A percentile compares a stretch with the other conserved stretches of the same genome.
These are phyloP conservation scores for Sphecodes monilicornis DNA, from an alignment of 2,888 invertebrate species.

Conservation along the genomic window DNA sequence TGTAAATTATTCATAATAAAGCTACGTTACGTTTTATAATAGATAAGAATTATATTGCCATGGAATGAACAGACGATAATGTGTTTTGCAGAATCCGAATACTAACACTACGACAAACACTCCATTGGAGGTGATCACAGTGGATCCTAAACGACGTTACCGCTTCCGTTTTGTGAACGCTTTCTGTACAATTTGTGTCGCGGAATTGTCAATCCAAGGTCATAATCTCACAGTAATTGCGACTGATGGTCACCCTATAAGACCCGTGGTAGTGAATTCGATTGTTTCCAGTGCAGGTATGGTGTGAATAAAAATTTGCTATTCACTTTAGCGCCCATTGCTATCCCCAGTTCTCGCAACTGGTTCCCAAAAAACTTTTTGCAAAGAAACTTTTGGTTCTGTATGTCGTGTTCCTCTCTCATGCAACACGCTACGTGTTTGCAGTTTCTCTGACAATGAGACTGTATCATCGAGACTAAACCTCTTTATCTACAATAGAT, in stretches of 20 bases:
- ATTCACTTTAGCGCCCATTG: background rate
- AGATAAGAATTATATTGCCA: background rate
- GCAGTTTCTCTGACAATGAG: too few relatives aligned
- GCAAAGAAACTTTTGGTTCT: background rate
- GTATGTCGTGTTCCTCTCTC: too few relatives aligned
- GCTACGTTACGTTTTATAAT: background rate
- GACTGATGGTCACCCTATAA: constrained; percentile 85
- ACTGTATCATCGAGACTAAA: background rate
- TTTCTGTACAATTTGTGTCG: constrained; percentile 86
- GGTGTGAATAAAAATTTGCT: background rate
- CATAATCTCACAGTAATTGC: constrained; percentile 86
- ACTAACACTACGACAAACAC: constrained; percentile 68
- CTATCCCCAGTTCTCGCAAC: background rate
- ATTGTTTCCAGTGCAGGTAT: constrained; percentile 55
- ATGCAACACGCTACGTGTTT: too few relatives aligned
- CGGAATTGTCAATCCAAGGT: constrained; percentile 84
- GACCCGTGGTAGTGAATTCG: constrained; percentile 83
- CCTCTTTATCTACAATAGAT: background rate
- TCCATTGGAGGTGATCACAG: constrained; percentile 73
- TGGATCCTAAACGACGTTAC: constrained; percentile 85
- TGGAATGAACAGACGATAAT: background rate
- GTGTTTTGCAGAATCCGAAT: background rate
- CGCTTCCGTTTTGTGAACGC: constrained; percentile 86
- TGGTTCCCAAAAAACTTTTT: background rate
- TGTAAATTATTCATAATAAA: background rate